Base-by-base conservation (phyloP, 2,888 invertebrate genomes). In the Carpatolechia fugitivella region DNA sequence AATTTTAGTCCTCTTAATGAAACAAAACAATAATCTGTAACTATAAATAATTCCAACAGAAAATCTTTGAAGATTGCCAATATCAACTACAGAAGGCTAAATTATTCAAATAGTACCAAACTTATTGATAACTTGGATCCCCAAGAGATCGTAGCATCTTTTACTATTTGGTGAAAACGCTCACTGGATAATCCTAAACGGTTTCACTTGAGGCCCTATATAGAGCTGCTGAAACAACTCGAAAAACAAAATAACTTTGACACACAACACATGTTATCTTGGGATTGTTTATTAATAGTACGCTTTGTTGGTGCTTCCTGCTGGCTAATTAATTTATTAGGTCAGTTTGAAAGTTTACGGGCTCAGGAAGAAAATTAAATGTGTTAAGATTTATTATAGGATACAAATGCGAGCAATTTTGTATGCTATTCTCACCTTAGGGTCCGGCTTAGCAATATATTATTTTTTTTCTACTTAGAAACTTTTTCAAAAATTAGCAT, bases 51-150 rank as follows among this genome's bases (percentile, higher is more conserved):
- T 3, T 24, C 6, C 24, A 24, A 24, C 44, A n/a, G 2, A 35
- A 31, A 20, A 31, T 36, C 41, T 33, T 18, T 56, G 10, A 31
- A 35, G 52, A 54, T 60, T 52, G 67, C 66, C 65, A 65, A 72
- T 74, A 62, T 65, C 60, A 70, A 68, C 65, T 61, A 63, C 36
- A 35, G 60, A 58, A 62, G 70, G 74, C 65, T 63, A 73, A 78
- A 75, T 76, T 75, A 80, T 78, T 72, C 72, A 73, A 74, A 77
- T 77, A 76, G 81, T 78, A 79, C 77, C 69, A 74, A 83, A 82
- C 78, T 80, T 85, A 88, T 87, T 85, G 87, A 83, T 86, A 85
- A 84, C 79, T 83, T 76, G 78, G 81, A 81, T 79, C 76, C 79
- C 70, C 76, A 67, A 72, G 80, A 79, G 80, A 78, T 78, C 75